Evolutionary conservation across 2,113 vertebrate species (phyloP), one percentile per base, ranked within the genome.

Genomic region (Lepus europaeus): DNA sequence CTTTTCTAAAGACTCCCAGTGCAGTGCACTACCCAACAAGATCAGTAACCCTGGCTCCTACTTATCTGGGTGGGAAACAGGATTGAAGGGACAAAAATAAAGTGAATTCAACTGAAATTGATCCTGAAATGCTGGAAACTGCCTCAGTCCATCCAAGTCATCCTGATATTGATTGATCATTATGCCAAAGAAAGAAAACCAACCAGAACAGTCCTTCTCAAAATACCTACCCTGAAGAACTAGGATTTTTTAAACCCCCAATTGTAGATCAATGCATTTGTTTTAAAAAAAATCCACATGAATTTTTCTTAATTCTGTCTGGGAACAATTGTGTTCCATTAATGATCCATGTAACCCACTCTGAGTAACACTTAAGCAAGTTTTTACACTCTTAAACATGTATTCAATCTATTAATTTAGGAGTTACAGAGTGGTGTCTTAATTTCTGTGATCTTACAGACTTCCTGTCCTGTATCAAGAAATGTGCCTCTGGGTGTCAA

Each of bases 221-320:
- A 90, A 74, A 51, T 89, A 59, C 70, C 56, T 82, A 5, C 33
- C 13, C 22, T 22, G 5, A 90, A 73, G 29, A 49, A 78, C 1
- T 39, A 68, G 29, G 63, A 9, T 51, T 56, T 69, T n/a, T 45
- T 19, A 39, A 91, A 53, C 2, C n/a, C n/a, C 29, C 23, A 83
- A 53, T 45, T 84, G 3, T 3, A 89, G 29, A 72, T 45, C 19
- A 74, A 61, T 16, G 74, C 1, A 59, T 66, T 27, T 36, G 19
- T 79, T 45, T 45, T 56, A 80, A 85, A 76, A 61, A 49, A 83
- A 76, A 88, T 19, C 49, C 74, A 68, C 20, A 63, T 10, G 33
- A 86, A 51, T 80, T 86, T 84, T 23, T 79, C 49, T 72, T 61
- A 85, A 86, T 90, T 86, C 31, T 61, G 20, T 80, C 36, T 16